Base-by-base conservation (phyloP, 1,140 invertebrate species). In the Drosophila melanica region DNA sequence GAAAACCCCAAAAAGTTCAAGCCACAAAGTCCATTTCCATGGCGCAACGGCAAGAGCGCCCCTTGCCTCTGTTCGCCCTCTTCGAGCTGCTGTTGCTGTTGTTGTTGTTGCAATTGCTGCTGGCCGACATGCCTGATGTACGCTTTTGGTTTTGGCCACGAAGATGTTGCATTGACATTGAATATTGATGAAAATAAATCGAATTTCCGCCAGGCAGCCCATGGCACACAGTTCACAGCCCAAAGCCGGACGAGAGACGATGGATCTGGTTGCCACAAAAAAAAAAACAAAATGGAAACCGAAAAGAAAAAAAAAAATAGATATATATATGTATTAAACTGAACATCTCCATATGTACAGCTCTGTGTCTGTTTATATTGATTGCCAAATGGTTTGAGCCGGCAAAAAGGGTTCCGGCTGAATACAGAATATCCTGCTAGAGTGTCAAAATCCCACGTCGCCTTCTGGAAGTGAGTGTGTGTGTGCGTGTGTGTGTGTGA, bases 111-210 rank as follows among this genome's bases (percentile, higher is more conserved):
- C 44, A 58, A 39, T 16, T 55, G 55, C 47, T 62, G 67, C 50
- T 76, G 68, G 47, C 47, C 68, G 66, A 81, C 81, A 86, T 75
- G 82, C 74, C 65, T 86, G 82, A 81, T 81, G 67, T 87, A 79
- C 75, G 82, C 55, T 86, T 86, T 68, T 72, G 81, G 69, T 75
- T 81, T 79, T 82, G 67, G 75, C 81, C 81, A 82, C 75, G 70
- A 86, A 86, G 81, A 86, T 87, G 81, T 87, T 87, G 79, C 84
- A 87, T 84, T 87, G 84, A 89, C 84, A 87, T 87, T 87, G 84
- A 89, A 87, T 87, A 87, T 87, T 87, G 84, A 87, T 87, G 84
- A 89, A 87, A 87, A 87, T 89, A 87, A 87, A 87, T 87, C 84
- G 84, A 87, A 89, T 87, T 87, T 87, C 84, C 84, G 84, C 75